Evolutionary conservation across 2,797 vertebrate genomes (phyloP), one percentile per base, ranked within the genome.

Genomic region (Microtus agrestis): DNA sequence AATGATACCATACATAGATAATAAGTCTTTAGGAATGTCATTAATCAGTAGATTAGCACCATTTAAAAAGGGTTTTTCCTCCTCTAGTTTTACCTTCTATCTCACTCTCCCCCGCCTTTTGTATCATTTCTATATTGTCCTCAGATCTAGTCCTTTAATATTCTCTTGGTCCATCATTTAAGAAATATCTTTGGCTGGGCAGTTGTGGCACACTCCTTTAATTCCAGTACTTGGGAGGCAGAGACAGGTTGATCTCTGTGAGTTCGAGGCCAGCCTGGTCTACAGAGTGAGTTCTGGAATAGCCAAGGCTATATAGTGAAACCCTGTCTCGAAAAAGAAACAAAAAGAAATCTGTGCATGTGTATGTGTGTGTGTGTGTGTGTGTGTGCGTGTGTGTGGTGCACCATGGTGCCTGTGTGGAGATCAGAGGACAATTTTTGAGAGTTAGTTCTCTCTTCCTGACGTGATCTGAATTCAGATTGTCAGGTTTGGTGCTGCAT

Each of bases 121-220:
- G 37, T 94, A 43, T 92, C 74, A 67, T 94, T 89, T 48, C 48
- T 56, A 34, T 27, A 46, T 27, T 79, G 77, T 40, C 25, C 1
- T 11, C 31, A 89, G 31, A 74, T 14, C 11, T 40, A 74, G 6
- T 69, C 6, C 67, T 86, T 69, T 40, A 69, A 31, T 69, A 6
- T 69, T 96, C 27, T 78, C 48, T 71, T 88, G 7, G 76, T 54
- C 27, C 40, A 46, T 81, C 40, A 92, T 51, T 89, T 91, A 27
- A 5, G 43, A 76, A 46, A 27, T 67, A 67, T 67, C 29, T 27
- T 67, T 76, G 10, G 43, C 34, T 69, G 67, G 15, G 71, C 37
- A 11, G 15, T 73, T 37, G 37, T 73, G 37, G 4, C 1, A 0
- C 71, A 40, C 4, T 10, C 21, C 21, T 73, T 73, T 73, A 73